Evolutionary conservation across 1,140 invertebrate genomes (phyloP).

Genomic region (Palaemon carinicauda): DNA sequence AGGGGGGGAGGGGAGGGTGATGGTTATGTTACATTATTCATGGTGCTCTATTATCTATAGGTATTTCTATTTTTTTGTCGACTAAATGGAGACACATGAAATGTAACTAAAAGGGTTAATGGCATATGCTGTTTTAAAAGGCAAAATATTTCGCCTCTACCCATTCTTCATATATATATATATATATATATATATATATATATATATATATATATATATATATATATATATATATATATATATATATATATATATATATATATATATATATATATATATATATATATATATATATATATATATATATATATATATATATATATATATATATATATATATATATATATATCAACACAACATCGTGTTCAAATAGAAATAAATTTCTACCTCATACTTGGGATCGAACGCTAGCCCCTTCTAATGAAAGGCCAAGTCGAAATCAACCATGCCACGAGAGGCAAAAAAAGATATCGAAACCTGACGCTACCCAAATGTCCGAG

Average conservation of each 20-base stretch:
- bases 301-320: slow-evolving; percentile 18
- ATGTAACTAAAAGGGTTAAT: not conserved
- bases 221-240: not conserved
- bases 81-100: too few species aligned
- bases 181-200: not conserved
- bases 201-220: not conserved
- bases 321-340: slow-evolving; percentile 14
- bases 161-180: not conserved
- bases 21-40: too few species aligned
- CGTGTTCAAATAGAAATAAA: too few species aligned
- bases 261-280: slow-evolving; percentile 6
- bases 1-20: too few species aligned
- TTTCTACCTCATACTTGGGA: too few species aligned
- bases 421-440: too few species aligned
- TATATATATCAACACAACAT: too few species aligned
- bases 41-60: not conserved
- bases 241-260: not conserved
- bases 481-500: too few species aligned
- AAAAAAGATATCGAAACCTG: too few species aligned
- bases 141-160: not conserved
- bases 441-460: too few species aligned
- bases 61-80: not conserved
- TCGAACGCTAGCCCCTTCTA: too few species aligned
- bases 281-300: slow-evolving; percentile 23
- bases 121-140: too few species aligned